Evolutionary conservation across 2,888 invertebrate species (phyloP).

Genomic region (Latrodectus hesperus): DNA sequence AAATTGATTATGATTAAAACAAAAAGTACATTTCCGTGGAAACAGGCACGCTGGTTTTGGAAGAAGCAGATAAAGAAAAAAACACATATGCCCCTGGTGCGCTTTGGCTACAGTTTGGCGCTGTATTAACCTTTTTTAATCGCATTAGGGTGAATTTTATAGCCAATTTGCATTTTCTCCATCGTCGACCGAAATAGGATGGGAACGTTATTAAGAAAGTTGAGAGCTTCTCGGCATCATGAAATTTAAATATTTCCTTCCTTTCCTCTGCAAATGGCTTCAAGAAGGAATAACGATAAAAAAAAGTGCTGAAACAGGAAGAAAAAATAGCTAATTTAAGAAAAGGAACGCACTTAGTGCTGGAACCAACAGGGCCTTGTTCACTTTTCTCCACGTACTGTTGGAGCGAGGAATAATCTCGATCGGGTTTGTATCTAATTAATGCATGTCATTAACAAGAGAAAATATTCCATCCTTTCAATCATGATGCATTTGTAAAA

Average conservation of each 20-base stretch:
- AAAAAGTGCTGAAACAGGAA: background rate
- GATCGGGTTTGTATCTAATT: too few relatives aligned
- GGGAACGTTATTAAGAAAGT: conserved; percentile 44
- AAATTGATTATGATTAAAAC: conserved; percentile 58
- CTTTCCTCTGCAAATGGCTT: background rate
- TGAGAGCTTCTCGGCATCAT: conserved; percentile 1
- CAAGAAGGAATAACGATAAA: background rate
- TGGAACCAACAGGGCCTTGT: background rate
- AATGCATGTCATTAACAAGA: too few relatives aligned
- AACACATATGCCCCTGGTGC: background rate
- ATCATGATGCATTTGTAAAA: too few relatives aligned
- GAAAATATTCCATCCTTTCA: too few relatives aligned
- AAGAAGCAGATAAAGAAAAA: background rate
- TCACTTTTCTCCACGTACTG: background rate
- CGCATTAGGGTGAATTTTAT: conserved; percentile 52
- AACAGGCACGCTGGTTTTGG: background rate
- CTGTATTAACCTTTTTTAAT: conserved; percentile 43
- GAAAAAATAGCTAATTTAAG: conserved; percentile 4
- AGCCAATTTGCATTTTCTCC: conserved; percentile 47
- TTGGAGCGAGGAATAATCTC: too few relatives aligned
- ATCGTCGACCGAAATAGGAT: conserved; percentile 14
- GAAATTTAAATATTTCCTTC: conserved; percentile 5
- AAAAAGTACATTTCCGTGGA: conserved; percentile 2
- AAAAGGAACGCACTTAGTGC: background rate
- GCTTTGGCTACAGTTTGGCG: background rate